phyloP scores from a whole-genome alignment of 2,113 vertebrate genomes.

The Chloropsis cyanopogon region DNA sequence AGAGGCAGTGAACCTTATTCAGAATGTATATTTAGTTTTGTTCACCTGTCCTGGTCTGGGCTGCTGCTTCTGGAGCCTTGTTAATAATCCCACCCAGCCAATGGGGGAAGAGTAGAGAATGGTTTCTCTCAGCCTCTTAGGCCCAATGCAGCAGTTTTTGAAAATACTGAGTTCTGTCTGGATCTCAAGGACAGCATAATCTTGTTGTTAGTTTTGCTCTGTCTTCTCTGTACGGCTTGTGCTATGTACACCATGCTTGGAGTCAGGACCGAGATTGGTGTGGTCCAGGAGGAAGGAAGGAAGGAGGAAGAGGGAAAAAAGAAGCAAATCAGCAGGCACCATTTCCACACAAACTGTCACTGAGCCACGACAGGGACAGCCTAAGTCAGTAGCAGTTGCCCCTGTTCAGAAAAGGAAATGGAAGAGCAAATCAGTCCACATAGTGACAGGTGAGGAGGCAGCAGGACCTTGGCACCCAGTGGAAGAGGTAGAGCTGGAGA shows the following conservation, averaged over 20 bases:
- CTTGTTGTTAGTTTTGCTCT: background rate
- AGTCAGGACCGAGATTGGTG: background rate
- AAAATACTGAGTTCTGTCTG: background rate
- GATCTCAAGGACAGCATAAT: rapidly evolving
- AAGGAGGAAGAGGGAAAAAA: background rate
- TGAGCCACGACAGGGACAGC: background rate
- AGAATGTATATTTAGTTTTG: background rate
- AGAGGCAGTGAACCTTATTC: background rate
- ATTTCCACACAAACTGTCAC: background rate
- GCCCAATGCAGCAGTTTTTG: background rate
- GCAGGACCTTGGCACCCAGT: rapidly evolving
- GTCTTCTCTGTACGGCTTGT: background rate
- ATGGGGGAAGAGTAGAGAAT: background rate
- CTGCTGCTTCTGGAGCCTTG: background rate
- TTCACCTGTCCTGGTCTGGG: background rate
- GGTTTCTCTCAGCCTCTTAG: background rate
- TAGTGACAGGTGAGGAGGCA: background rate
- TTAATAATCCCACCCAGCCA: background rate
- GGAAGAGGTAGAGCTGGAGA: background rate
- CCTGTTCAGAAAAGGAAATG: background rate
- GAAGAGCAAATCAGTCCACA: background rate
- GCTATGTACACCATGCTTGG: background rate
- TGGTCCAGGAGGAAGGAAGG: too few species aligned
- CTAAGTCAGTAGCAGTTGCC: background rate
- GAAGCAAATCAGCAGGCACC: background rate